A percentile compares a stretch with the other conserved stretches of the same genome.
Evolutionary conservation across 2,113 vertebrate genomes (phyloP).

Genomic region (Dromiciops gliroides): DNA sequence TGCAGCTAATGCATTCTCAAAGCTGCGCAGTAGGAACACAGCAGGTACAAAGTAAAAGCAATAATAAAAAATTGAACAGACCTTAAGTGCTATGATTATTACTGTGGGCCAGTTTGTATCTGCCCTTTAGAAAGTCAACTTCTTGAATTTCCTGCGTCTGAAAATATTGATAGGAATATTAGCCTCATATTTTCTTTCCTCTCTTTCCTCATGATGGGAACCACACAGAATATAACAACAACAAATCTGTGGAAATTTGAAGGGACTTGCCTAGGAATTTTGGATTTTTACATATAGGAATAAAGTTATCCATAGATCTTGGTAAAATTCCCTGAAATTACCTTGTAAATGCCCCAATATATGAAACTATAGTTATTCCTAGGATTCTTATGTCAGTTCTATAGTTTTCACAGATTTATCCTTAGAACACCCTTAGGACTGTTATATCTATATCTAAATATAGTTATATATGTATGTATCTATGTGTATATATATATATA

Average conservation of each 20-base stretch:
- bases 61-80: conserved; percentile 84
- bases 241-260: conserved; percentile 32
- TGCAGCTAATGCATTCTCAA: conserved; percentile 79
- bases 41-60: conserved; percentile 82
- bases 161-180: conserved; percentile 77
- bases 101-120: conserved; percentile 77
- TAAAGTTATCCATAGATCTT: conserved; percentile 20
- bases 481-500: too few species aligned
- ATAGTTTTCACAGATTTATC: neutral
- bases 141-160: conserved; percentile 73
- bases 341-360: conserved; percentile 15
- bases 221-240: conserved; percentile 34
- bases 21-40: conserved; percentile 79
- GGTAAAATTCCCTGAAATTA: conserved; percentile 17
- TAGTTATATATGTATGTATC: too few species aligned
- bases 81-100: conserved; percentile 83
- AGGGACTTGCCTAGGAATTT: neutral
- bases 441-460: too few species aligned
- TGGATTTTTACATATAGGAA: conserved; percentile 25
- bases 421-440: neutral
- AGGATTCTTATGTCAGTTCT: conserved; percentile 3
- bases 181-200: conserved; percentile 75
- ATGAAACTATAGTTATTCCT: neutral
- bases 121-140: conserved; percentile 72
- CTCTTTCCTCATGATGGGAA: conserved; percentile 68